These are phyloP conservation scores for Leucopsar rothschildi DNA, from an alignment of 2,113 vertebrate species.

Conservation along the genomic window DNA sequence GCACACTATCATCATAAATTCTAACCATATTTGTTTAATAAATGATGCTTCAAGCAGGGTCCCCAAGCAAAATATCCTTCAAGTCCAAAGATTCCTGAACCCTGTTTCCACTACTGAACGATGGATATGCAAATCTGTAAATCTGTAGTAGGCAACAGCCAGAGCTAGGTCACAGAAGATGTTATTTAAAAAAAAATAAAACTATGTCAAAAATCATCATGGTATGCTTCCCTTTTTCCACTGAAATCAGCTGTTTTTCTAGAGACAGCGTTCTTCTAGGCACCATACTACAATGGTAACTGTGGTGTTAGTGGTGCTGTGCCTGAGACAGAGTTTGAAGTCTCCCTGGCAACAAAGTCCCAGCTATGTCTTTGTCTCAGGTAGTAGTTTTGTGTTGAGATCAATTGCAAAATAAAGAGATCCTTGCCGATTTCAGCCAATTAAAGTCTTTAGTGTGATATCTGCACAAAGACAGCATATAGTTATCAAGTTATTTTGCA, in stretches of 20 bases:
- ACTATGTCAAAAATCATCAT: neutral
- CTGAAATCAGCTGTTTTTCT: neutral
- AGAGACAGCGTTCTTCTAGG: neutral
- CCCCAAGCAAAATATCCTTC: neutral
- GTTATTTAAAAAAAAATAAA: neutral
- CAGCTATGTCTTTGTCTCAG: neutral
- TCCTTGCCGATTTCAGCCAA: neutral
- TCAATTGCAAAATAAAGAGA: neutral
- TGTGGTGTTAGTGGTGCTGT: neutral
- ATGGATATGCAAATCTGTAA: neutral
- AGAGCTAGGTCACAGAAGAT: neutral
- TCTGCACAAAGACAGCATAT: neutral
- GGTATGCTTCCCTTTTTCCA: neutral
- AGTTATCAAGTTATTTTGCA: neutral
- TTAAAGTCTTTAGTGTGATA: neutral
- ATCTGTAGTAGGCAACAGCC: neutral
- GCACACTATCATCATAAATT: neutral
- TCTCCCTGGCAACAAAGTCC: neutral
- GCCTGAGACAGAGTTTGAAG: neutral
- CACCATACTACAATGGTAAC: neutral
- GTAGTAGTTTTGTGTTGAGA: neutral
- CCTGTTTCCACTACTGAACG: fast-evolving
- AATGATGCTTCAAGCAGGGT: neutral
- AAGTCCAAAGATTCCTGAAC: neutral
- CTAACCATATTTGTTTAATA: neutral